Percentiles rank a stretch among this genome's conserved stretches.
These are phyloP conservation scores for Rotaria socialis DNA, from an alignment of 2,888 invertebrate species.

Conservation along the genomic window DNA sequence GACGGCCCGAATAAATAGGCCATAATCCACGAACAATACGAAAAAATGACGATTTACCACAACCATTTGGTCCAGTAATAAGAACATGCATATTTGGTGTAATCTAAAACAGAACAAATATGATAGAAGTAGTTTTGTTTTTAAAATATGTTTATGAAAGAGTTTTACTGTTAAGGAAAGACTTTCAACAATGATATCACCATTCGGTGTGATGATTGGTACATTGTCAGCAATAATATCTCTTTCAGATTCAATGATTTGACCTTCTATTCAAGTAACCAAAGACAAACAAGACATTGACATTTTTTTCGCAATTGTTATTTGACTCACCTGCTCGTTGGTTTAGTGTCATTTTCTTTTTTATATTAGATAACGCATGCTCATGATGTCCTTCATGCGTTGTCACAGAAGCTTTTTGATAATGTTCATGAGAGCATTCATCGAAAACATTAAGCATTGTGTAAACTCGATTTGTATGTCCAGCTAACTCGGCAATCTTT, in stretches of 20 bases:
- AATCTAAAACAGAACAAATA: conserved; percentile 58
- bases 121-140: too few species aligned
- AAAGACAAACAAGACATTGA: not conserved
- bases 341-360: not conserved
- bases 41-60: conserved; percentile 61
- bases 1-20: conserved; percentile 61
- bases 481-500: conserved; percentile 73
- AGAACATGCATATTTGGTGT: conserved; percentile 72
- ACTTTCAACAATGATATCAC: conserved; percentile 83
- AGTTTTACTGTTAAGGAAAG: conserved; percentile 67
- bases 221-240: conserved; percentile 76
- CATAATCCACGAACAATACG: conserved; percentile 58
- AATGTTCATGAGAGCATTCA: not conserved
- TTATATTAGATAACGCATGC: not conserved
- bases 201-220: conserved; percentile 90
- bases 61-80: conserved; percentile 63
- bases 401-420: not conserved
- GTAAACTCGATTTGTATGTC: conserved; percentile 86
- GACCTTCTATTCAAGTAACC: conserved; percentile 62
- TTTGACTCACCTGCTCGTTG: not conserved
- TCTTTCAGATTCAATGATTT: conserved; percentile 67
- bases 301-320: not conserved
- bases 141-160: too few species aligned
- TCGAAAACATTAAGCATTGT: conserved; percentile 90
- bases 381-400: not conserved